Percentiles rank a stretch among this genome's conserved stretches.
phyloP scores from a whole-genome alignment of 1,140 invertebrate genomes.

The Bicyclus anynana region DNA sequence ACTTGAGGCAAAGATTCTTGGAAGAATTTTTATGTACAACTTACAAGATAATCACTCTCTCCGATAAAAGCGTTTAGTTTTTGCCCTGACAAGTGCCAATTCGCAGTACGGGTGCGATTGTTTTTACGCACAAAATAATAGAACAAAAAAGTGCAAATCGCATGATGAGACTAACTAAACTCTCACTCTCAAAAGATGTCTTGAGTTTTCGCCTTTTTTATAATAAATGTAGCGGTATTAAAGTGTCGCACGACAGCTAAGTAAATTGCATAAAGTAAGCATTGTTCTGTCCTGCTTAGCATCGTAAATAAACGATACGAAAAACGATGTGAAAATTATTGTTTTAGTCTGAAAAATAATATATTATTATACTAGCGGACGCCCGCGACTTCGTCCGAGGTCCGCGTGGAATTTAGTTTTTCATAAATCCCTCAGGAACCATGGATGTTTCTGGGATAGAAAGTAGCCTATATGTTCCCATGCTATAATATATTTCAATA shows the following conservation, averaged over 20 bases:
- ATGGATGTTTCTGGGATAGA: no score
- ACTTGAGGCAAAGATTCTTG: no score
- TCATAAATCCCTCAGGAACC: no score
- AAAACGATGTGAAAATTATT: neutral
- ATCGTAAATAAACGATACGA: neutral
- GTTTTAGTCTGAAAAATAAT: neutral
- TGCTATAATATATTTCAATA: no score
- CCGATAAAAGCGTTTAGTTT: neutral
- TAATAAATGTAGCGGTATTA: conserved; percentile 20
- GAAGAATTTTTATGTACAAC: no score
- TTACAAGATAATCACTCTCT: neutral
- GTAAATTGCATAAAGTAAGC: no score
- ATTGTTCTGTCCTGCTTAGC: conserved; percentile 25
- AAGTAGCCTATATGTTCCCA: no score
- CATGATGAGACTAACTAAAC: neutral
- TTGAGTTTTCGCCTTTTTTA: conserved; percentile 19
- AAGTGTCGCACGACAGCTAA: conserved; percentile 13
- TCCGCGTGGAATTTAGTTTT: no score
- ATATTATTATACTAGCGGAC: no score
- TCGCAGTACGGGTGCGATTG: neutral
- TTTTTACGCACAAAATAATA: neutral
- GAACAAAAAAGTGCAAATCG: conserved; percentile 4
- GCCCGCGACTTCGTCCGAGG: no score
- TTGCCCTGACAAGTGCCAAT: neutral
- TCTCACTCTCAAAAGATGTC: conserved; percentile 18